These are phyloP conservation scores for Hybos culiciformis DNA, from an alignment of 2,888 invertebrate genomes.

Conservation along the genomic window DNA sequence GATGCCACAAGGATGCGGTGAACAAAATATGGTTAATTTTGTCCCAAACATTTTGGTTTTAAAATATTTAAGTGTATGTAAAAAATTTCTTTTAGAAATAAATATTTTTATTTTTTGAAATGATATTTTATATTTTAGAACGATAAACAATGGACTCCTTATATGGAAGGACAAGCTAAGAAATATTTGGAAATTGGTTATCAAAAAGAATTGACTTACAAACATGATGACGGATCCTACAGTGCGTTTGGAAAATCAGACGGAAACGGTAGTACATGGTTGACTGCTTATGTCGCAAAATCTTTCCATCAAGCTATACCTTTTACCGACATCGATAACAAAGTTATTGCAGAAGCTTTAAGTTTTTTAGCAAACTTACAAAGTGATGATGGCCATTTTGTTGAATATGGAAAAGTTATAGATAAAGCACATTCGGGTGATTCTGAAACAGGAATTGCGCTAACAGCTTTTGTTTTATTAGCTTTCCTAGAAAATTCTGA, in stretches of 20 bases:
- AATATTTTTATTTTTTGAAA: neutral
- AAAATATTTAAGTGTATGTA: constrained; percentile 49
- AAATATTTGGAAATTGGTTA: constrained; percentile 48
- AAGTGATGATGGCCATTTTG: constrained; percentile 60
- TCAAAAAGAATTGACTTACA: constrained; percentile 62
- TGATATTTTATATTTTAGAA: constrained; percentile 31
- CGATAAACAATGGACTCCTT: constrained; percentile 51
- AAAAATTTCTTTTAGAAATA: neutral
- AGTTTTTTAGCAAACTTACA: constrained; percentile 59
- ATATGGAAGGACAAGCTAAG: constrained; percentile 45
- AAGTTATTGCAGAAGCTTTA: constrained; percentile 50
- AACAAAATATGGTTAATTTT: constrained; percentile 42
- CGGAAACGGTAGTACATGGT: constrained; percentile 55
- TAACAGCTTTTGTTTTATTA: constrained; percentile 66
- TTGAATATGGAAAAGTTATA: constrained; percentile 62
- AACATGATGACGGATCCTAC: constrained; percentile 62
- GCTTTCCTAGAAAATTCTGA: constrained; percentile 56
- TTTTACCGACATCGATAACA: constrained; percentile 57
- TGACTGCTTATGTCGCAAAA: constrained; percentile 73
- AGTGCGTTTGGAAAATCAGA: constrained; percentile 64
- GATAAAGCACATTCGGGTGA: constrained; percentile 44
- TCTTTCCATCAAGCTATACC: constrained; percentile 59
- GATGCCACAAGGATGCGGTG: constrained; percentile 75
- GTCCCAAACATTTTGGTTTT: constrained; percentile 57
- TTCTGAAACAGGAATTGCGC: constrained; percentile 53